These are phyloP conservation scores for Nasonia vitripennis DNA, from an alignment of 1,140 invertebrate species.

Conservation along the genomic window DNA sequence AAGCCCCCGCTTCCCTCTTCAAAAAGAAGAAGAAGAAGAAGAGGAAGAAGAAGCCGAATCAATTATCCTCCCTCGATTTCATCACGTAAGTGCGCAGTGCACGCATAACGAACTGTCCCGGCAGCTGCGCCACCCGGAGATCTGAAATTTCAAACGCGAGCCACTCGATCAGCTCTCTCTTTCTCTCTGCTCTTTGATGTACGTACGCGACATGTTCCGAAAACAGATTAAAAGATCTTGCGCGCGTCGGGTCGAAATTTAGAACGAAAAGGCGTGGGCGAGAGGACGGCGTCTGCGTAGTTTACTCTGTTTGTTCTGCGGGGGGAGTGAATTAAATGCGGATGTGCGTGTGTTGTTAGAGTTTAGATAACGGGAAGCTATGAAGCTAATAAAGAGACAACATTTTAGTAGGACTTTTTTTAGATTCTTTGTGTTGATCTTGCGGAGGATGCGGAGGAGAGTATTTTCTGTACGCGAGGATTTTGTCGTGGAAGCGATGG, in stretches of 20 bases:
- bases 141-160: slow-evolving; percentile 45
- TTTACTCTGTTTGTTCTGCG: background rate
- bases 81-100: background rate
- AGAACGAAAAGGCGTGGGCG: slow-evolving; percentile 3
- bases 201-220: background rate
- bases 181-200: slow-evolving; percentile 18
- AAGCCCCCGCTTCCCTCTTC: background rate
- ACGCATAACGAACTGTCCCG: background rate
- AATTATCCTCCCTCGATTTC: slow-evolving; percentile 28
- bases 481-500: background rate
- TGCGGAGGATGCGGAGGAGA: background rate
- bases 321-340: too few relatives aligned
- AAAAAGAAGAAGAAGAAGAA: slow-evolving; percentile 27
- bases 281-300: background rate
- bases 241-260: background rate
- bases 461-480: background rate
- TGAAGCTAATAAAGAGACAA: background rate
- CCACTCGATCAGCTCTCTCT: slow-evolving; percentile 13
- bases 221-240: background rate
- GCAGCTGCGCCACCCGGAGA: background rate
- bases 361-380: background rate
- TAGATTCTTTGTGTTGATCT: background rate
- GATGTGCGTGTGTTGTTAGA: too few relatives aligned
- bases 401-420: background rate
- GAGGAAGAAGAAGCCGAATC: slow-evolving; percentile 8